Evolutionary conservation across 2,113 vertebrate species (phyloP).

Genomic region (Neotragus pygmaeus): DNA sequence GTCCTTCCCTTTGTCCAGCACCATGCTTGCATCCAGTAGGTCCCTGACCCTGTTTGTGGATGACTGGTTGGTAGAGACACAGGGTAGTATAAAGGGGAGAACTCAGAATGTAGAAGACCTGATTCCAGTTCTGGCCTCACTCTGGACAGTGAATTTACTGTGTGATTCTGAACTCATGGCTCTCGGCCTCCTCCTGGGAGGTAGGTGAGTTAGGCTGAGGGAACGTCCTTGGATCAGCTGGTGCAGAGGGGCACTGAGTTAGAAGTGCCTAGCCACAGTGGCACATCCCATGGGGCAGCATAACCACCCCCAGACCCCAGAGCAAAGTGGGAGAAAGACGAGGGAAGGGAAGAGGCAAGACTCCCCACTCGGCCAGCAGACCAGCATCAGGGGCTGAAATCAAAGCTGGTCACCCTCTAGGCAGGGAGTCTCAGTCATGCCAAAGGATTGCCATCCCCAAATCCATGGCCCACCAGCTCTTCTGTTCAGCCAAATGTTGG

Average conservation of each 20-base stretch:
- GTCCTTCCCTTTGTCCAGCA: not conserved
- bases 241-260: not conserved
- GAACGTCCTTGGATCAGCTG: not conserved
- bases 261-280: not conserved
- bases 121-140: not conserved
- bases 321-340: not conserved
- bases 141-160: not conserved
- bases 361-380: not conserved
- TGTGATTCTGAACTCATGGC: not conserved
- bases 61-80: not conserved
- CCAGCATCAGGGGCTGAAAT: not conserved
- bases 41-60: not conserved
- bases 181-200: not conserved
- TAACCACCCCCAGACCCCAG: not conserved
- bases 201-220: not conserved
- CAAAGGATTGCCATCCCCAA: not conserved
- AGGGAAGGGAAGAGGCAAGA: not conserved
- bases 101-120: not conserved
- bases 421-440: not conserved
- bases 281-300: accelerated
- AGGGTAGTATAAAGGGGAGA: not conserved
- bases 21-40: no score
- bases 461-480: not conserved
- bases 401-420: not conserved
- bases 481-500: not conserved